Conservation (phyloP, 2,797 vertebrate species). For the Crenuchus spilurus region DNA sequence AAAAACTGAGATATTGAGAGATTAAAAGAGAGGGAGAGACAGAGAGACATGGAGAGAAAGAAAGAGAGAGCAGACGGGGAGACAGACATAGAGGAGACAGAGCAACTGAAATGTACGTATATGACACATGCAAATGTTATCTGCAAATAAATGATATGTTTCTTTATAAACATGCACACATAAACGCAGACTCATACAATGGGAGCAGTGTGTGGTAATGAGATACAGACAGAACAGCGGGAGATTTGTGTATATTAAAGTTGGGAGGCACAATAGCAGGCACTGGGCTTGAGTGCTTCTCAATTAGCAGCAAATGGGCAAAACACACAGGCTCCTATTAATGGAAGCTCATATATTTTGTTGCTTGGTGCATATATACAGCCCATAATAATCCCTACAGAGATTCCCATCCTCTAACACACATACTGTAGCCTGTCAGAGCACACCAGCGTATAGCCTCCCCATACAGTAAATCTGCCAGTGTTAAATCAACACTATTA, state of each 20-base stretch:
- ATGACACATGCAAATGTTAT: background rate
- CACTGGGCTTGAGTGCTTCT: conserved; percentile 59
- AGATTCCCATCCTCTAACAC: background rate
- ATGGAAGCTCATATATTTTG: conserved; percentile 14
- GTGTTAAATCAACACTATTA: no score
- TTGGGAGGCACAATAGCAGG: conserved; percentile 64
- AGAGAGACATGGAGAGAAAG: background rate
- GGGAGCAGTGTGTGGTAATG: background rate
- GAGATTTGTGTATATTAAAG: conserved; percentile 43
- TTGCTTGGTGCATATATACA: background rate
- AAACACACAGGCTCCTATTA: conserved; percentile 37
- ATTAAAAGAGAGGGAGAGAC: background rate
- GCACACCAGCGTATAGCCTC: background rate
- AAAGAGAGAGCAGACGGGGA: background rate
- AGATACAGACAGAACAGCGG: background rate
- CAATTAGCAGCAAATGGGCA: conserved; percentile 61
- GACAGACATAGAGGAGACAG: background rate
- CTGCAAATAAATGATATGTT: background rate
- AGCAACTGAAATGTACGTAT: background rate
- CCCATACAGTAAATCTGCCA: no score
- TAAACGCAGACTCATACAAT: background rate
- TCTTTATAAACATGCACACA: conserved; percentile 7
- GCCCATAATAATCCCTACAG: background rate
- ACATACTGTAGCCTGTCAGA: background rate
- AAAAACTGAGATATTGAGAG: no score